These are phyloP conservation scores for Brachionus koreanus DNA, from an alignment of 1,140 invertebrate genomes.

Conservation along the genomic window DNA sequence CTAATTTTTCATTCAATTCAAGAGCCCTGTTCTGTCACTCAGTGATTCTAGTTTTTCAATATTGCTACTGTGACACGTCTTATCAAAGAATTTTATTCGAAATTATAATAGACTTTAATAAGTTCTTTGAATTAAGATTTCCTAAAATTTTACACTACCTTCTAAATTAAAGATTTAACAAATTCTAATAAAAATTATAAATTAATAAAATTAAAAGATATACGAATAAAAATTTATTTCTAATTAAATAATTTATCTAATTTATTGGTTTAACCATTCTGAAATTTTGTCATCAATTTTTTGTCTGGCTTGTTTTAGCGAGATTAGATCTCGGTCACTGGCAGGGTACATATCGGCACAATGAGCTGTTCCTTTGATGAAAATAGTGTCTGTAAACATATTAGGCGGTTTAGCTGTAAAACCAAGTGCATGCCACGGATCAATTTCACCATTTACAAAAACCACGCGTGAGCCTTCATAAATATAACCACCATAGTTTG, in stretches of 20 bases:
- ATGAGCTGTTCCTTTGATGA: constrained; percentile 66
- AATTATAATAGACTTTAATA: too few species aligned
- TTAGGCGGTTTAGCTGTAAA: constrained; percentile 51
- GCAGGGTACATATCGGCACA: constrained; percentile 69
- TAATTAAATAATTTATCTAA: not conserved
- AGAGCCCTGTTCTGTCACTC: too few species aligned
- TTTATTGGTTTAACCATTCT: constrained; percentile 59
- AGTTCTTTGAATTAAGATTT: too few species aligned
- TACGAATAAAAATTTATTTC: not conserved
- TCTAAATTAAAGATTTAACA: too few species aligned
- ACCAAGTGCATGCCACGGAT: constrained; percentile 84
- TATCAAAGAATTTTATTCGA: too few species aligned
- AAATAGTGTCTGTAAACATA: constrained; percentile 53
- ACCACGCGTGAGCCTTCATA: constrained; percentile 71
- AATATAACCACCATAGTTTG: constrained; percentile 71
- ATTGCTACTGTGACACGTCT: too few species aligned
- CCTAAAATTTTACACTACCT: too few species aligned
- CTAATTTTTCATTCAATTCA: too few species aligned
- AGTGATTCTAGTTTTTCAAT: too few species aligned
- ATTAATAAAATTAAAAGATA: not conserved
- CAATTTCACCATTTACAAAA: constrained; percentile 82
- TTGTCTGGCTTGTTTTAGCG: constrained; percentile 64
- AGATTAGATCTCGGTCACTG: constrained; percentile 59
- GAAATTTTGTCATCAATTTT: constrained; percentile 62
- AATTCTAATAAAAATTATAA: too few species aligned